phyloP scores from a whole-genome alignment of 2,113 vertebrate species.

The Sialia sialis region DNA sequence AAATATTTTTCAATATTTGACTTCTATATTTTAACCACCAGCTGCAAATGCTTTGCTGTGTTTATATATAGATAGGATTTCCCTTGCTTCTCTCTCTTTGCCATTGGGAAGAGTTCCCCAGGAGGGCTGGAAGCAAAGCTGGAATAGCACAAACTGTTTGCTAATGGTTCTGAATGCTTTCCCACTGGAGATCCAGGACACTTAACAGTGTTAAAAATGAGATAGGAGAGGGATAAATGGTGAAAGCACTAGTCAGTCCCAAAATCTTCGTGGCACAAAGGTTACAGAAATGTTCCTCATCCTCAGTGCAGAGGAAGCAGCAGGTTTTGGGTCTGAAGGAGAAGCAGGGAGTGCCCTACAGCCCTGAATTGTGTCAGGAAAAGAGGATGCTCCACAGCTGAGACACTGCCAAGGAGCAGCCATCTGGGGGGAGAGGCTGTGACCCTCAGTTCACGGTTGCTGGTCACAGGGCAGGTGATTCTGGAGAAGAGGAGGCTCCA shows the following conservation, averaged over 20 bases:
- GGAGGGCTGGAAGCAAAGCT: conserved; percentile 37
- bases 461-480: neutral
- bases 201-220: conserved; percentile 27
- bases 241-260: neutral
- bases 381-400: rapidly evolving
- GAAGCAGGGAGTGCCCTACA: neutral
- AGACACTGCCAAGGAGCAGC: neutral
- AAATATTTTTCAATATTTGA: conserved; percentile 56
- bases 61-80: conserved; percentile 56
- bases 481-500: neutral
- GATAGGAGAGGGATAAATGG: neutral
- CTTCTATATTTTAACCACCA: conserved; percentile 38
- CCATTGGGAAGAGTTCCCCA: conserved; percentile 34
- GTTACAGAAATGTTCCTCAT: neutral
- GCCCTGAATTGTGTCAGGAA: neutral
- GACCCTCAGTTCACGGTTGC: neutral
- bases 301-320: neutral
- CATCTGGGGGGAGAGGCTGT: neutral
- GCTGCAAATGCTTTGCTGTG: conserved; percentile 48
- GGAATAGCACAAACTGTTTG: conserved; percentile 26
- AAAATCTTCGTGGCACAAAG: neutral
- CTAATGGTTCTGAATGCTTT: conserved; percentile 25
- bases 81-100: conserved; percentile 24
- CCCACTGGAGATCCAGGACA: conserved; percentile 24
- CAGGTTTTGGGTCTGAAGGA: neutral